Base-by-base conservation (phyloP, 2,797 vertebrate genomes). In the Helostoma temminkii region DNA sequence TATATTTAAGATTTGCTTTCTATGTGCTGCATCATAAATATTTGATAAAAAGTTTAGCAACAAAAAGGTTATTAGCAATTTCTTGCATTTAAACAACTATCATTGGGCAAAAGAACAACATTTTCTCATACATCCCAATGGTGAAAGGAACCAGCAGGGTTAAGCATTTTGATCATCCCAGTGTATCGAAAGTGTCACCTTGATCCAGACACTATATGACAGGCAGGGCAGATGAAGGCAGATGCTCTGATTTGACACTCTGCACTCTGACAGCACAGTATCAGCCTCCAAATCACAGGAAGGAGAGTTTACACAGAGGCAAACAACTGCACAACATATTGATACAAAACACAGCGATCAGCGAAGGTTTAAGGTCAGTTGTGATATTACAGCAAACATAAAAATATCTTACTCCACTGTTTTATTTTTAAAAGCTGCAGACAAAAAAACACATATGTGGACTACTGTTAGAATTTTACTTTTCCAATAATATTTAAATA, bases 191-290 rank as follows among this genome's bases (percentile, higher is more conserved):
- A 52, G n/a, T 46, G 8, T 48, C 25, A 37, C 5, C 16, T 72
- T 79, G 66, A 77, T 1, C 18, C 55, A 79, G 55, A 79, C 58
- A 19, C 52, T 53, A 60, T 56, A 52, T 50, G 80, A 86, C 71
- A 77, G 46, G 52, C 81, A 28, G 21, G 30, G 39, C 45, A 22
- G 60, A 56, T 60, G 74, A 75, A 80, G 74, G 71, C 79, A 84
- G 81, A 79, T 82, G 74, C 73, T 87, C 14, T 52, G 63, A 69
- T 78, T 66, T 79, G 68, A 84, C 63, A 64, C 50, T 6, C 76
- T 78, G 70, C 60, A 39, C 60, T 71, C 19, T 58, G 70, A 83
- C 71, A 71, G 74, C 71, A 65, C 47, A 77, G 61, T 26, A 76
- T 57, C 74, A 60, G 61, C 42, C 61, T 62, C 52, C 36, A 24